A percentile compares a stretch with the other conserved stretches of the same genome.
Evolutionary conservation across 2,797 vertebrate species (phyloP).

Genomic region (Sus cebifrons): DNA sequence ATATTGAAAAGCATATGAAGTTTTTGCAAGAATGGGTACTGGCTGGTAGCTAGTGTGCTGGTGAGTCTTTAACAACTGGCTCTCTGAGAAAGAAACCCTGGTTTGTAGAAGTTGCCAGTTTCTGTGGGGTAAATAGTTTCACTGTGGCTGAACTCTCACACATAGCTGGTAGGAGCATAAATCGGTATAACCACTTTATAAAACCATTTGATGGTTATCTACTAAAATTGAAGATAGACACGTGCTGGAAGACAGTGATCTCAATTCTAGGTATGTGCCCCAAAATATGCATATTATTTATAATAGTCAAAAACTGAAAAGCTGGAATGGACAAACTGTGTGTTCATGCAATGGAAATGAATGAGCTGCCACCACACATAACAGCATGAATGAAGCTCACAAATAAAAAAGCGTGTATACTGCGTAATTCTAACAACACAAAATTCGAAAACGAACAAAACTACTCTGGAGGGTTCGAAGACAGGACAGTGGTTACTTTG

Average conservation of each 20-base stretch:
- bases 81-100: background rate
- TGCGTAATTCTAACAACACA: background rate
- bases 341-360: background rate
- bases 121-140: background rate
- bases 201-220: background rate
- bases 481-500: background rate
- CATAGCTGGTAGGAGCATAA: background rate
- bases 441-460: background rate
- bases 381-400: background rate
- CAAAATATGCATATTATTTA: constrained; percentile 10
- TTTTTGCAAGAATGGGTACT: background rate
- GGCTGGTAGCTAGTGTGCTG: background rate
- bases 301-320: constrained; percentile 23
- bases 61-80: background rate
- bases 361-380: background rate
- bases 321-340: background rate
- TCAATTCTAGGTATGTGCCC: background rate
- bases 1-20: background rate
- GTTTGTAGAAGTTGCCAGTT: background rate
- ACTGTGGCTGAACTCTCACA: background rate
- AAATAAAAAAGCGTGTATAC: background rate
- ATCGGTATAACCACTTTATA: background rate
- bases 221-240: background rate
- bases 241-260: background rate
- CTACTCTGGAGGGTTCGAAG: background rate